These are phyloP conservation scores for Salvelinus namaycush DNA, from an alignment of 2,113 vertebrate species.

Conservation along the genomic window DNA sequence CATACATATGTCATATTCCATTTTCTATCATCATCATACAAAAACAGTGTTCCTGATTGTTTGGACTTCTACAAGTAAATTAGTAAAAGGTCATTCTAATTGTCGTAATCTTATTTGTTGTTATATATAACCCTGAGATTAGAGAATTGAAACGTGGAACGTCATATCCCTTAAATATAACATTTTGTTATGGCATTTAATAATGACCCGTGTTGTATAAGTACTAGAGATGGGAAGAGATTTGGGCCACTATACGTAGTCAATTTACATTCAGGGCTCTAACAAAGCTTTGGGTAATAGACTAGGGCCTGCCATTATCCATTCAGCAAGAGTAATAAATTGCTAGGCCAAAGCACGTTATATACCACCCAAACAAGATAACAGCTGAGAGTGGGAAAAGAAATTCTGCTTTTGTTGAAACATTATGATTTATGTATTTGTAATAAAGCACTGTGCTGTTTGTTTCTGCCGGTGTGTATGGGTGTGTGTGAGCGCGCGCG, in stretches of 20 bases:
- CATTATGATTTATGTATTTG: conserved; percentile 99
- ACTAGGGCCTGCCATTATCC: conserved; percentile 87
- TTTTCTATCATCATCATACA: neutral
- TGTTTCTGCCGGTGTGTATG: conserved; percentile 41
- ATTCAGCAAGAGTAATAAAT: conserved; percentile 97
- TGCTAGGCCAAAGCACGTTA: conserved; percentile 82
- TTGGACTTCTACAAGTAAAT: neutral
- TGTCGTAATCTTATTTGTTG: conserved; percentile 50
- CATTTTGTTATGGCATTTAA: conserved; percentile 80
- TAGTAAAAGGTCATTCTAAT: conserved; percentile 52
- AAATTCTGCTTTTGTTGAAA: conserved; percentile 99
- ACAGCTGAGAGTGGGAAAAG: conserved; percentile 94
- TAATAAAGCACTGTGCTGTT: conserved; percentile 82
- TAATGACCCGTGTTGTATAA: conserved; percentile 82
- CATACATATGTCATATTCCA: neutral
- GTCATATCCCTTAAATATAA: conserved; percentile 63
- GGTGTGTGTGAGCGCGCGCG: conserved; percentile 21
- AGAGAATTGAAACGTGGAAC: neutral
- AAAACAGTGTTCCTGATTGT: neutral
- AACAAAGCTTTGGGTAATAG: conserved; percentile 88
- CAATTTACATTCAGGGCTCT: conserved; percentile 77
- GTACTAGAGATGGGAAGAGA: conserved; percentile 82
- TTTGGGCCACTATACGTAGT: conserved; percentile 78
- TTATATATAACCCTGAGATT: conserved; percentile 27
- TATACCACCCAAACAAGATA: conserved; percentile 90